Conservation (phyloP, 2,888 invertebrate genomes). For the Taphrorychus bicolor region DNA sequence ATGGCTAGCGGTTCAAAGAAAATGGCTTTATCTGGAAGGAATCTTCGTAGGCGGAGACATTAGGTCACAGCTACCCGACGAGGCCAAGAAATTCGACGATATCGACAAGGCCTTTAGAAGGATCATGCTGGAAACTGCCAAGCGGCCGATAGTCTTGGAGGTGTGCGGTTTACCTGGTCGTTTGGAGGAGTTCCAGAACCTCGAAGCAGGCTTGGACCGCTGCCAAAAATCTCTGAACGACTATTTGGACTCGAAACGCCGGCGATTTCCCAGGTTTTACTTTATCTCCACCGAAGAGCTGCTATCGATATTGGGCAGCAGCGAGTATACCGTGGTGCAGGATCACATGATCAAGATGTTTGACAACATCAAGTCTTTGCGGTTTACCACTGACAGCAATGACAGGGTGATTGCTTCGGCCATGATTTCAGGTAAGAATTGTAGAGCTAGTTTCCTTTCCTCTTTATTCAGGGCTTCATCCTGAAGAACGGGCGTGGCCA, state of each 20-base stretch:
- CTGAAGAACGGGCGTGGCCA: too few species aligned
- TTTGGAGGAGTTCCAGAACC: conserved; percentile 73
- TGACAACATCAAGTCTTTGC: conserved; percentile 83
- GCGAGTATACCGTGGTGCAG: conserved; percentile 83
- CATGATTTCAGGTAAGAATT: conserved; percentile 69
- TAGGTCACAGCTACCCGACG: conserved; percentile 83
- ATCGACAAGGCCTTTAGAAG: conserved; percentile 83
- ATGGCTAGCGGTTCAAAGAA: conserved; percentile 86
- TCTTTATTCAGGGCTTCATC: too few species aligned
- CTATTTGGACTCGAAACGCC: conserved; percentile 86
- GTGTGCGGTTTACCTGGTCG: conserved; percentile 80
- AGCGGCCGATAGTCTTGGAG: conserved; percentile 78
- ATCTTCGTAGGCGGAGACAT: conserved; percentile 93
- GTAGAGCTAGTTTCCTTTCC: too few species aligned
- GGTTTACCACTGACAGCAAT: conserved; percentile 70
- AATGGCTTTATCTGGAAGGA: conserved; percentile 92
- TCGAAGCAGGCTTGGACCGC: conserved; percentile 79
- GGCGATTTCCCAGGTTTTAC: conserved; percentile 89
- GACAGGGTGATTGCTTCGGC: conserved; percentile 76
- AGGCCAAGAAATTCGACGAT: conserved; percentile 89
- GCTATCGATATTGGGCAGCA: conserved; percentile 87
- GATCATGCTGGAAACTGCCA: conserved; percentile 86
- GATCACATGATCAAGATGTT: conserved; percentile 97
- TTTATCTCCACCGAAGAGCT: conserved; percentile 94
- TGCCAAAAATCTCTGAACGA: conserved; percentile 93